Evolutionary conservation across 1,140 invertebrate genomes (phyloP).

Genomic region (Ceratoteleas bidentatus): DNA sequence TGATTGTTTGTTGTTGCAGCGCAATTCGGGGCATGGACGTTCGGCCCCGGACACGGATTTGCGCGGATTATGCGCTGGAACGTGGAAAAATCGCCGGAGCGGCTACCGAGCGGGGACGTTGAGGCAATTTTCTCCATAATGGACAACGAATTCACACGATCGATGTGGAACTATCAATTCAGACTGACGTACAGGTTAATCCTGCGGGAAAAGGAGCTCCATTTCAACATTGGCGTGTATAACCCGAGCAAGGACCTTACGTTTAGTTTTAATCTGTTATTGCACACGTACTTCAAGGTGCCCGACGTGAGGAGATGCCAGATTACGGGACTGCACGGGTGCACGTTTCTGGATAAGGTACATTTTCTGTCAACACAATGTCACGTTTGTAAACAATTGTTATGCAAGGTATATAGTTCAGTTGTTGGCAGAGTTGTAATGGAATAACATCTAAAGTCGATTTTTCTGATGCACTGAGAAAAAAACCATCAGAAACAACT

Average conservation of each 20-base stretch:
- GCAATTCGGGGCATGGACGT: slow-evolving; percentile 96
- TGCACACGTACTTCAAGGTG: slow-evolving; percentile 98
- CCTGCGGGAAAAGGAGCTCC: slow-evolving; percentile 93
- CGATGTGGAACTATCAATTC: slow-evolving; percentile 97
- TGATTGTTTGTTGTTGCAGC: slow-evolving; percentile 83
- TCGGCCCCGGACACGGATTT: slow-evolving; percentile 97
- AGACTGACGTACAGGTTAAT: slow-evolving; percentile 93
- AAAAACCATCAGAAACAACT: no score
- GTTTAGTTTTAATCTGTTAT: slow-evolving; percentile 95
- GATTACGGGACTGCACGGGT: slow-evolving; percentile 94
- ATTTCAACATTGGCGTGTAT: slow-evolving; percentile 95
- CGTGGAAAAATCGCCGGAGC: slow-evolving; percentile 92
- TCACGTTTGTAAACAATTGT: no score
- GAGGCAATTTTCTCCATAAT: slow-evolving; percentile 94
- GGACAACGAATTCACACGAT: slow-evolving; percentile 95
- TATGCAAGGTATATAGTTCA: no score
- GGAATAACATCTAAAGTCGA: no score
- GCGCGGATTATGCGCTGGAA: slow-evolving; percentile 95
- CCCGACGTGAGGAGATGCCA: slow-evolving; percentile 94
- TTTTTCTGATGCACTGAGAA: no score
- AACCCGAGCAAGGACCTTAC: slow-evolving; percentile 94
- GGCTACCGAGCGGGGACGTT: slow-evolving; percentile 92
- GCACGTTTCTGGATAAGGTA: slow-evolving; percentile 96
- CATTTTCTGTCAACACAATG: not conserved
- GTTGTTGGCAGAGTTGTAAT: no score